Percentiles rank a stretch among this genome's conserved stretches.
These are phyloP conservation scores for Agrotis puta DNA, from an alignment of 2,888 invertebrate genomes.

Conservation along the genomic window DNA sequence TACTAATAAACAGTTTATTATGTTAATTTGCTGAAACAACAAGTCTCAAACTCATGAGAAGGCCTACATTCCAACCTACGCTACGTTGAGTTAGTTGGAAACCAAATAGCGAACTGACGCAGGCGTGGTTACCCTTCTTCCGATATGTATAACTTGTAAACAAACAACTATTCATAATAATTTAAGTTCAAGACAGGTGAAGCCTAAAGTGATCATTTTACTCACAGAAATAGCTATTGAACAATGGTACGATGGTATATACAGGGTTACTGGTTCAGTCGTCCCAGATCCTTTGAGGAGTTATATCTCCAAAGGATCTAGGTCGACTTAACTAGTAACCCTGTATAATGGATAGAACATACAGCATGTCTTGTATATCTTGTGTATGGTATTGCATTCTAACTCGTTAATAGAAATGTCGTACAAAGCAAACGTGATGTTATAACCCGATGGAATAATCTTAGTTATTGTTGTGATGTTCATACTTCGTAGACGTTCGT, in stretches of 20 bases:
- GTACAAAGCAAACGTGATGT: background rate
- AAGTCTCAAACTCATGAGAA: no score
- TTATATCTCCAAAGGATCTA: no score
- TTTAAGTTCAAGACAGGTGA: background rate
- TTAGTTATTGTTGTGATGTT: background rate
- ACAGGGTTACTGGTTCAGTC: no score
- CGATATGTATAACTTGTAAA: background rate
- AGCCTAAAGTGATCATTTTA: background rate
- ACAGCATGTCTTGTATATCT: no score
- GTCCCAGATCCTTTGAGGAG: no score
- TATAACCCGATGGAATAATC: background rate
- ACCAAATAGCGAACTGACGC: background rate
- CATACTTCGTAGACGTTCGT: constrained; percentile 3
- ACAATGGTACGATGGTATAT: background rate
- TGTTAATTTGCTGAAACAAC: no score
- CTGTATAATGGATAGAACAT: background rate
- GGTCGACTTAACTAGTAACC: no score
- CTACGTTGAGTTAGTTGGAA: no score
- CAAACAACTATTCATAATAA: background rate
- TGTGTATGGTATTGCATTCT: background rate
- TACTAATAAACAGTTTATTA: background rate
- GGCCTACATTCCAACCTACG: background rate
- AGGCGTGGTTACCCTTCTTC: background rate
- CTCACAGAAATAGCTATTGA: background rate
- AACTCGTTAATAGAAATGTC: constrained; percentile 1